phyloP scores from a whole-genome alignment of 2,797 vertebrate genomes.

The Sparidentex hasta region DNA sequence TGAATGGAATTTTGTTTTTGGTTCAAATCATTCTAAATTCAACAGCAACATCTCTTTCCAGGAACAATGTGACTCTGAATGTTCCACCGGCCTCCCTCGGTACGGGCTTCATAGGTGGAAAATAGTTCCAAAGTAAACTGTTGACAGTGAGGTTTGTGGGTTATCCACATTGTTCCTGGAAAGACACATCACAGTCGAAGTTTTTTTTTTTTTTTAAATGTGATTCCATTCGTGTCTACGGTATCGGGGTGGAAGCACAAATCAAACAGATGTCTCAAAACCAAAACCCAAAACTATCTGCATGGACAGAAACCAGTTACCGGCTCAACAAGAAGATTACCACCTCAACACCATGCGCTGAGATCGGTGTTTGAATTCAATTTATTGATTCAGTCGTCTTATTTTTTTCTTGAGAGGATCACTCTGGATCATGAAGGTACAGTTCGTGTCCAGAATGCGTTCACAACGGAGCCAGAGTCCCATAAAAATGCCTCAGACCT shows the following conservation, averaged over 20 bases:
- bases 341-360: background rate
- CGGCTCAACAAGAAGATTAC: background rate
- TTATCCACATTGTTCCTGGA: constrained; percentile 45
- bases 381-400: background rate
- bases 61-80: constrained; percentile 33
- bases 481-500: constrained; percentile 55
- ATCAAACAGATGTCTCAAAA: constrained; percentile 6
- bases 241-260: background rate
- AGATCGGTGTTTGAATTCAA: background rate
- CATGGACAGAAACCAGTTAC: background rate
- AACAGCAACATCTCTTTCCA: constrained; percentile 33
- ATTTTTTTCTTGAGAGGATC: constrained; percentile 43
- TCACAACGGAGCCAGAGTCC: constrained; percentile 47
- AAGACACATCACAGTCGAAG: constrained; percentile 21
- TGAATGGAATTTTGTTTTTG: constrained; percentile 33
- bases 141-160: constrained; percentile 46
- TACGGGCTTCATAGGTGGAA: constrained; percentile 33
- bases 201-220: constrained; percentile 10
- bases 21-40: constrained; percentile 1
- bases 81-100: constrained; percentile 27
- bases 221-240: background rate
- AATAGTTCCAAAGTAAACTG: constrained; percentile 40
- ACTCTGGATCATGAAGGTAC: constrained; percentile 29
- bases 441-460: constrained; percentile 43
- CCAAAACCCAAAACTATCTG: background rate